phyloP scores from a whole-genome alignment of 1,140 invertebrate species.

The Gryon sp. region DNA sequence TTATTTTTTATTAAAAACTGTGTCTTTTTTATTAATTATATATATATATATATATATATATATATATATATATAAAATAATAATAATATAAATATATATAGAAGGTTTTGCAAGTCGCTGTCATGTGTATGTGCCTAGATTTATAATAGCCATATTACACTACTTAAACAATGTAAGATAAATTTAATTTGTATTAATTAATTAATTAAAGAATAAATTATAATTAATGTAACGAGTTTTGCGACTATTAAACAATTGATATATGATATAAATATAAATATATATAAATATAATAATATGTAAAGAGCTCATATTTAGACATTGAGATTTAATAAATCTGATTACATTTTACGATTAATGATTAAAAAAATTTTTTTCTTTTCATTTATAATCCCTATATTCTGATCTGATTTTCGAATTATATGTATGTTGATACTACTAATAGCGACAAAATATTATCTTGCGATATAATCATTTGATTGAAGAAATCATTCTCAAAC shows the following conservation, averaged over 20 bases:
- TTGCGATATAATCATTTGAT: no score
- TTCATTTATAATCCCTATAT: not conserved
- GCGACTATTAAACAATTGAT: conserved; percentile 72
- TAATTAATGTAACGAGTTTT: conserved; percentile 76
- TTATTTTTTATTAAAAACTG: no score
- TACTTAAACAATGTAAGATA: conserved; percentile 76
- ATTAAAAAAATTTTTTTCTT: conserved; percentile 22
- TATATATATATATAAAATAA: conserved; percentile 54
- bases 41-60: conserved; percentile 65
- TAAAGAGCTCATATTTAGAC: conserved; percentile 80
- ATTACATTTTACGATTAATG: conserved; percentile 79
- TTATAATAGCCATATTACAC: conserved; percentile 75
- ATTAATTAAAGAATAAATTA: no score
- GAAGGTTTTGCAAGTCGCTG: conserved; percentile 72
- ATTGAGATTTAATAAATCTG: conserved; percentile 80
- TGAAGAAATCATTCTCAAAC: no score
- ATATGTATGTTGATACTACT: not conserved
- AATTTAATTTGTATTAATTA: conserved; percentile 76
- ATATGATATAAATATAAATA: conserved; percentile 56
- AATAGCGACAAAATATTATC: no score
- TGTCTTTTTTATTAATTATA: no score
- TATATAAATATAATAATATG: conserved; percentile 70
- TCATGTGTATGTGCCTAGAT: conserved; percentile 78
- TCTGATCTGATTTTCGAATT: not conserved
- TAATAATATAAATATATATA: conserved; percentile 53